Conservation (phyloP, 1,140 invertebrate species). For the Lordiphosa mommai region DNA sequence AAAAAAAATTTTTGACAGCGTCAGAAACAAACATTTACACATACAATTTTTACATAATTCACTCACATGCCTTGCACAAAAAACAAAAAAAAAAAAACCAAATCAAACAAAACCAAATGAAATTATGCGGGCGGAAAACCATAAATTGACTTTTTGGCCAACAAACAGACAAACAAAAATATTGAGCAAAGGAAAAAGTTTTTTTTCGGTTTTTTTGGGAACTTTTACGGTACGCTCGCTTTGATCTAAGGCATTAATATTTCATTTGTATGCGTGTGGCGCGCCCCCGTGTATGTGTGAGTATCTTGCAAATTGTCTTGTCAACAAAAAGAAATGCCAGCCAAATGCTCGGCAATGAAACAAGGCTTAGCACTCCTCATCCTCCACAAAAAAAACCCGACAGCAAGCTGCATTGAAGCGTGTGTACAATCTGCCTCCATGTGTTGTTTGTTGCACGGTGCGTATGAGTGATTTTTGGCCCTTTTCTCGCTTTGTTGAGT, state of each 20-base stretch:
- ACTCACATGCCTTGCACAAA: slow-evolving; percentile 26
- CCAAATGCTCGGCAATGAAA: slow-evolving; percentile 21
- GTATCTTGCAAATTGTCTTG: slow-evolving; percentile 48
- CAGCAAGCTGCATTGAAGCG: slow-evolving; percentile 46
- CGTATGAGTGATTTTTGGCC: slow-evolving; percentile 42
- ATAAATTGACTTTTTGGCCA: slow-evolving; percentile 65
- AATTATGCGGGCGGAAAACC: slow-evolving; percentile 66
- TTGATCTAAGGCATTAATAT: slow-evolving; percentile 56
- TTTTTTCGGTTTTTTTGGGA: slow-evolving; percentile 19
- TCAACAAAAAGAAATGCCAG: slow-evolving; percentile 37
- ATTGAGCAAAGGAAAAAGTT: slow-evolving; percentile 35
- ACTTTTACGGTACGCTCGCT: slow-evolving; percentile 39
- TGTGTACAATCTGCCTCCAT: slow-evolving; percentile 2
- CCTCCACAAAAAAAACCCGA: slow-evolving; percentile 11
- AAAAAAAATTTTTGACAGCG: slow-evolving; percentile 22
- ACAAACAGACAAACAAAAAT: slow-evolving; percentile 38
- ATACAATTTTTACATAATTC: slow-evolving; percentile 39
- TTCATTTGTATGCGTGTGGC: slow-evolving; percentile 32
- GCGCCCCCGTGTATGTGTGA: slow-evolving; percentile 9
- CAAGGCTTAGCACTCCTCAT: slow-evolving; percentile 16
- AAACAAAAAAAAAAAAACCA: slow-evolving; percentile 17
- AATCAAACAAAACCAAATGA: slow-evolving; percentile 51
- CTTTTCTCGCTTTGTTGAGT: slow-evolving; percentile 38
- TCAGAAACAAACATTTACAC: slow-evolving; percentile 20
- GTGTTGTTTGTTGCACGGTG: slow-evolving; percentile 22